Base-by-base conservation (phyloP, 1,140 invertebrate species). In the Bombus balteatus region DNA sequence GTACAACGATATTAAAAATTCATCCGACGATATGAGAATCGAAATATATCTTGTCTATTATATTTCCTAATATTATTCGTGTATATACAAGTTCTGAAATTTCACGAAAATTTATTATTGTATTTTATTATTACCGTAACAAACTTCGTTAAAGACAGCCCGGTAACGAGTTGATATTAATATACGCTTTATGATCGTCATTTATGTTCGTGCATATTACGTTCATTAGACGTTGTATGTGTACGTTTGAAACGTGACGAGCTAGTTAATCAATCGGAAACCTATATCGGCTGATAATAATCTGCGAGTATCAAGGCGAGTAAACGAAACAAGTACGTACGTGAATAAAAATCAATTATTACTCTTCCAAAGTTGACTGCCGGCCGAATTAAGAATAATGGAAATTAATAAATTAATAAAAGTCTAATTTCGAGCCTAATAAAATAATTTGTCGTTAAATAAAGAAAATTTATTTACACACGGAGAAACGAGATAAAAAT, bases 231-330 rank as follows among this genome's bases (percentile, higher is more conserved):
- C 62, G 22, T 22, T 53, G 32, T 8, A 1, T 1, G 8, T 12
- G 10, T 37, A 39, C 3, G 34, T 53, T 43, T 9, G 32, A 53
- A 74, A 47, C 72, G n/a, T 22, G 41, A 74, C 43, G 15, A 74
- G 28, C 32, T 43, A 34, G n/a, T 47, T 43, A 5, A 72, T 72
- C 71, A 47, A 74, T 74, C 72, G 47, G 15, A 74, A 74, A 74
- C 18, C 25, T 74, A 9, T 12, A n/a, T n/a, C 39, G 34, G 28
- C 43, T 32, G 71, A 73, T 73, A 73, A 47, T 73, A 73, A 47
- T 73, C 12, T 9, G 6, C 8, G 41, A 47, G 43, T 18, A 73
- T 43, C 18, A 0, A 39, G 71, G 28, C 59, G 59, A 13, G 28
- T 62, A 13, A 53, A 53, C 5, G 47, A 53, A 53, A 53, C 47